Conservation (phyloP, 2,797 vertebrate genomes). For the Clarias platycephalus region DNA sequence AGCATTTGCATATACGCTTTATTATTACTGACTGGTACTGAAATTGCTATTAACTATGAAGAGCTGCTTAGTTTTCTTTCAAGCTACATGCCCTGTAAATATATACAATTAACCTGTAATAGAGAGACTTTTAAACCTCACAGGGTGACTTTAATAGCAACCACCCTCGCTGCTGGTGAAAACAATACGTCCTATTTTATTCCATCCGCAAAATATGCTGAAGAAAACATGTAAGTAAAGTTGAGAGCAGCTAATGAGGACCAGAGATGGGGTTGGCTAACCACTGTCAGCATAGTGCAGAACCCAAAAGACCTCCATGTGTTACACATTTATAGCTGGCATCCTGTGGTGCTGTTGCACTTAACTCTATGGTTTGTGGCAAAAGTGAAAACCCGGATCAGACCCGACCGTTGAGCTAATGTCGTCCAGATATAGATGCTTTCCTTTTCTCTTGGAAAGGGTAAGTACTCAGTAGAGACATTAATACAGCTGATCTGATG, state of each 20-base stretch:
- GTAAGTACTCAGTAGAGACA: neutral
- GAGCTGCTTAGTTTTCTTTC: neutral
- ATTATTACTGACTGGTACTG: neutral
- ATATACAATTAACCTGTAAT: neutral
- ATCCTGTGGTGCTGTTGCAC: conserved; percentile 19
- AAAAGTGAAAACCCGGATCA: conserved; percentile 31
- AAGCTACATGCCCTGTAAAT: neutral
- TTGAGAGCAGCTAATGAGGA: conserved; percentile 1
- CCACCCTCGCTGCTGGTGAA: neutral
- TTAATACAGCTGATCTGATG: neutral
- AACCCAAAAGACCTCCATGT: conserved; percentile 31
- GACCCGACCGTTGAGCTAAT: conserved; percentile 52
- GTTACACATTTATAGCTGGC: conserved; percentile 26
- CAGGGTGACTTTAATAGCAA: neutral
- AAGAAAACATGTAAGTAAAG: neutral
- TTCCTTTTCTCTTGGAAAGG: neutral
- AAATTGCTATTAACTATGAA: neutral
- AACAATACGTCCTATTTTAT: neutral
- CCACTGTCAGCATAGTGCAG: neutral
- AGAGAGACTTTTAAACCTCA: neutral
- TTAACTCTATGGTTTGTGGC: conserved; percentile 30
- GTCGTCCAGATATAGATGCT: conserved; percentile 59
- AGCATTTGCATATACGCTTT: neutral
- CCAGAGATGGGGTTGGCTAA: conserved; percentile 9
- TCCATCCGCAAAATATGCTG: neutral